Conservation (phyloP, 2,888 invertebrate genomes). For the Metellina segmentata region DNA sequence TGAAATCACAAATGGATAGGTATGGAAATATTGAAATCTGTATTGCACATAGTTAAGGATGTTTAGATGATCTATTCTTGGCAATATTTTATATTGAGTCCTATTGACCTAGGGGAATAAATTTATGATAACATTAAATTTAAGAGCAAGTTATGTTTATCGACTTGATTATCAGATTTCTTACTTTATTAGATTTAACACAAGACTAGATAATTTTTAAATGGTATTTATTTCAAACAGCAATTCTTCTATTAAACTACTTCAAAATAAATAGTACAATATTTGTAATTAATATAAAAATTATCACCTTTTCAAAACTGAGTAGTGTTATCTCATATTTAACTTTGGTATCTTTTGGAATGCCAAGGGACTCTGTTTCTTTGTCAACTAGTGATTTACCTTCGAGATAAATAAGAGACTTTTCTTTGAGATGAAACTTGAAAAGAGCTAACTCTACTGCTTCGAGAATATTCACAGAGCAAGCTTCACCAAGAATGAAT, state of each 20-base stretch:
- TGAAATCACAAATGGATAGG: too few relatives aligned
- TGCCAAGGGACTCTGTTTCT: conserved; percentile 86
- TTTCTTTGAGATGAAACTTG: conserved; percentile 90
- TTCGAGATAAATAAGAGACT: conserved; percentile 87
- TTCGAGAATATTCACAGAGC: conserved; percentile 87
- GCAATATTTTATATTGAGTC: too few relatives aligned
- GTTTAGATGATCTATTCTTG: too few relatives aligned
- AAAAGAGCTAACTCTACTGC: conserved; percentile 91
- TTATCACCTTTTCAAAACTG: conserved; percentile 88
- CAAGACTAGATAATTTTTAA: too few relatives aligned
- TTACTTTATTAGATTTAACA: too few relatives aligned
- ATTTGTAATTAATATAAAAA: background rate
- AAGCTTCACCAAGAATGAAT: conserved; percentile 93
- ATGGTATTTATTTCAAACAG: too few relatives aligned
- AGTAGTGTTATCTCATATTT: conserved; percentile 91
- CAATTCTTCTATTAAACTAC: background rate
- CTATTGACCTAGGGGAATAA: too few relatives aligned
- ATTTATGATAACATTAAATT: too few relatives aligned
- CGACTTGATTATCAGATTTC: too few relatives aligned
- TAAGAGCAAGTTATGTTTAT: too few relatives aligned
- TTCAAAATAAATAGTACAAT: background rate
- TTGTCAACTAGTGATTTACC: conserved; percentile 90
- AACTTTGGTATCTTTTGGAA: conserved; percentile 89
- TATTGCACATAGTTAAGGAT: too few relatives aligned
- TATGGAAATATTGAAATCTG: too few relatives aligned